phyloP scores from a whole-genome alignment of 2,888 invertebrate species.

The Limenitis camilla region DNA sequence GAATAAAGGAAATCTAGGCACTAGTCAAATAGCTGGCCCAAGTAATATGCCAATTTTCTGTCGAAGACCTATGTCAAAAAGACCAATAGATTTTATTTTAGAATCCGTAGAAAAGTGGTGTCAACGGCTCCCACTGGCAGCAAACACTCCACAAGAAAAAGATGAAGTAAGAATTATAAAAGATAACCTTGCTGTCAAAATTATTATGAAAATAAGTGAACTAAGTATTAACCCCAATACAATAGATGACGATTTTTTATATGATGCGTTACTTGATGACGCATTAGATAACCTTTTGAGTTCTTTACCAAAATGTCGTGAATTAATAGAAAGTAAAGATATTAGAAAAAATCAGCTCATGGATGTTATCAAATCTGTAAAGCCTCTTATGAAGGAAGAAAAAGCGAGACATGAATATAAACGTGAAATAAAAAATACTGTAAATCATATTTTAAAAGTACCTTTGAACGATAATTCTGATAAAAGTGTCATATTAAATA shows the following conservation, averaged over 20 bases:
- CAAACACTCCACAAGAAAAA: slow-evolving; percentile 28
- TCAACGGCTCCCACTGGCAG: slow-evolving; percentile 35
- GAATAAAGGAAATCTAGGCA: slow-evolving; percentile 22
- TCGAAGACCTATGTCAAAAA: slow-evolving; percentile 22
- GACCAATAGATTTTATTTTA: slow-evolving; percentile 40
- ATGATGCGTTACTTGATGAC: slow-evolving; percentile 37
- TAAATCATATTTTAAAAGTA: slow-evolving; percentile 33
- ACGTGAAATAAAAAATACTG: slow-evolving; percentile 36
- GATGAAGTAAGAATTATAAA: slow-evolving; percentile 27
- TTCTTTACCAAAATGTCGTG: slow-evolving; percentile 31
- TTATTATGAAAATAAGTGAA: slow-evolving; percentile 48
- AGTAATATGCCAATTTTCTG: slow-evolving; percentile 24
- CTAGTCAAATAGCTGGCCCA: slow-evolving; percentile 31
- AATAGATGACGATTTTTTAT: slow-evolving; percentile 39
- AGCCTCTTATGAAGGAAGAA: slow-evolving; percentile 39
- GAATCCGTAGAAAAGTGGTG: slow-evolving; percentile 47
- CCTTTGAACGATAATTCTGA: slow-evolving; percentile 13
- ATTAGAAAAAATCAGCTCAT: slow-evolving; percentile 35
- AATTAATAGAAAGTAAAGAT: slow-evolving; percentile 31
- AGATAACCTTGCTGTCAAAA: slow-evolving; percentile 38
- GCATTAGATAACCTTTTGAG: slow-evolving; percentile 38
- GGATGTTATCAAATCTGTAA: slow-evolving; percentile 34
- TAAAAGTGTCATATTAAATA: neutral
- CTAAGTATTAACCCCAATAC: slow-evolving; percentile 39
- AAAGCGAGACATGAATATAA: slow-evolving; percentile 39